Conservation (phyloP, 2,113 vertebrate species). For the Paramisgurnus dabryanus region DNA sequence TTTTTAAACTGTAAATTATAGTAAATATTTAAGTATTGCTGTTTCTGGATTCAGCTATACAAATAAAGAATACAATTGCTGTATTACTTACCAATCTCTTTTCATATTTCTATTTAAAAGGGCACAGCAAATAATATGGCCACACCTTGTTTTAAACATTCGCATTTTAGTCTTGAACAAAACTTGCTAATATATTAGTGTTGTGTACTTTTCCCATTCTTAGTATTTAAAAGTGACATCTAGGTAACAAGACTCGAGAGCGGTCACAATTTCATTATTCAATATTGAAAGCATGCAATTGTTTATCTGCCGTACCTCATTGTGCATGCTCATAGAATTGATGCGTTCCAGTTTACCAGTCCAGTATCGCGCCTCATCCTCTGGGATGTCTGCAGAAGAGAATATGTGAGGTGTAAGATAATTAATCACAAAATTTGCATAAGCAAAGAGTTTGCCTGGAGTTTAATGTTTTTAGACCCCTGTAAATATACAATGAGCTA, state of each 20-base stretch:
- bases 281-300: slow-evolving; percentile 7
- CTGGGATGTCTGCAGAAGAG: slow-evolving; percentile 87
- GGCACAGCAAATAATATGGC: too few relatives aligned
- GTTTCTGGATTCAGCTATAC: too few relatives aligned
- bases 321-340: slow-evolving; percentile 82
- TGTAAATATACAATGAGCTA: slow-evolving; percentile 55
- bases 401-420: not conserved
- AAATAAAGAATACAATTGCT: too few relatives aligned
- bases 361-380: slow-evolving; percentile 97
- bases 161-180: too few relatives aligned
- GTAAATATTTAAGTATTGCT: too few relatives aligned
- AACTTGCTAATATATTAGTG: too few relatives aligned
- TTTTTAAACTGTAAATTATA: too few relatives aligned
- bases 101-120: not conserved
- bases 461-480: slow-evolving; percentile 44
- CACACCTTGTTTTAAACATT: too few relatives aligned
- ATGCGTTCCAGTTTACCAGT: slow-evolving; percentile 88
- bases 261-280: not conserved
- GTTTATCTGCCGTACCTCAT: slow-evolving; percentile 77
- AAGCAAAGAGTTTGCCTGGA: not conserved
- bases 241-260: too few relatives aligned
- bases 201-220: not conserved
- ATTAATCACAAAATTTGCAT: not conserved
- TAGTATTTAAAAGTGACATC: not conserved
- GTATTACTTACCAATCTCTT: not conserved